Evolutionary conservation across 2,888 invertebrate genomes (phyloP).

Genomic region (Anticlea derivata): DNA sequence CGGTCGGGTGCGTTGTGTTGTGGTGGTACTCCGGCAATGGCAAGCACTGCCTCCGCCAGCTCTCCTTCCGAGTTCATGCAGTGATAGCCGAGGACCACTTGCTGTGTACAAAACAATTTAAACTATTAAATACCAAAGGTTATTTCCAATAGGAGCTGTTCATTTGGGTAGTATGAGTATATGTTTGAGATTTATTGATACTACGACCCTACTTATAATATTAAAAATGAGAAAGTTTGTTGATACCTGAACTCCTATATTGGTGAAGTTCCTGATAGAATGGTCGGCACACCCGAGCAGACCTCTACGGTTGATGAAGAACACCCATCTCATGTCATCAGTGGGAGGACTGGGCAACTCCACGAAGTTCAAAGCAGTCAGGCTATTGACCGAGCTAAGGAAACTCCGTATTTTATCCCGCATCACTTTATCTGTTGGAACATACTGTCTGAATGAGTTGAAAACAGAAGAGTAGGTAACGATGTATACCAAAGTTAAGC

Average conservation of each 20-base stretch:
- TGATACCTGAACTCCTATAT: constrained; percentile 61
- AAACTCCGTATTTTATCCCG: constrained; percentile 60
- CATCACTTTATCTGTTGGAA: constrained; percentile 56
- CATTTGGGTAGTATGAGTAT: no score
- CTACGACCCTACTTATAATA: no score
- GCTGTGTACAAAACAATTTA: constrained; percentile 41
- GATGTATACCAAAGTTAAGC: no score
- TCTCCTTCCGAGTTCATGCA: constrained; percentile 53
- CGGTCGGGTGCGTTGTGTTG: constrained; percentile 68
- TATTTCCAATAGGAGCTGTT: no score
- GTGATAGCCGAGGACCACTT: constrained; percentile 63
- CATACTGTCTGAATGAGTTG: no score
- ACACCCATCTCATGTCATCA: constrained; percentile 55
- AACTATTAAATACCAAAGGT: no score
- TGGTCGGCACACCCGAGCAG: constrained; percentile 58
- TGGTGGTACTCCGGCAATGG: constrained; percentile 65
- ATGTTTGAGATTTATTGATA: no score
- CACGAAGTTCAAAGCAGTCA: constrained; percentile 53
- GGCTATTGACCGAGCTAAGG: constrained; percentile 47
- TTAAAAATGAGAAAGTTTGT: no score
- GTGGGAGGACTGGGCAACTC: constrained; percentile 60
- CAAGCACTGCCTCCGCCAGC: constrained; percentile 54
- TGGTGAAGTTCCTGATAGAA: constrained; percentile 51
- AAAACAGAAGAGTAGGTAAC: no score
- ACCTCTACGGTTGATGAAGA: constrained; percentile 63